Percentiles rank a stretch among this genome's conserved stretches.
Evolutionary conservation across 2,113 vertebrate species (phyloP).

Genomic region (Pycnonotus jocosus): DNA sequence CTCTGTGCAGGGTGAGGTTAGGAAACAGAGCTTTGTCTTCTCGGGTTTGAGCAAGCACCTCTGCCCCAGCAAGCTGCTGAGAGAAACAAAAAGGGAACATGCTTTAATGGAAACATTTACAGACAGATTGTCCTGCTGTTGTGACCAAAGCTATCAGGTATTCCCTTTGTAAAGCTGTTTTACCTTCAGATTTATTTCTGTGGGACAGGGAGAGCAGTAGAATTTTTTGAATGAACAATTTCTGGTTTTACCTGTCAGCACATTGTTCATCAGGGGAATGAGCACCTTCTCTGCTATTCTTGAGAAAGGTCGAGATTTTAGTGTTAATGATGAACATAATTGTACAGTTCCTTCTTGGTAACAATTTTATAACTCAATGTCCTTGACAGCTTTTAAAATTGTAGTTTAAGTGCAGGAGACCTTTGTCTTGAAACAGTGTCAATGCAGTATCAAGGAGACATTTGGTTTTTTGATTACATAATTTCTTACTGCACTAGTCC

Average conservation of each 20-base stretch:
- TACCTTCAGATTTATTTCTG: neutral
- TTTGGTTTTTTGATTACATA: neutral
- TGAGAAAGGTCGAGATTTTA: neutral
- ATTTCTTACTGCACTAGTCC: neutral
- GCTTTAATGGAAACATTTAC: neutral
- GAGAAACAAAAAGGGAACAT: neutral
- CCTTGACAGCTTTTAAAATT: neutral
- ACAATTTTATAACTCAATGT: neutral
- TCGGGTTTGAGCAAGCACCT: slow-evolving; percentile 3
- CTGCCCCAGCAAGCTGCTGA: slow-evolving; percentile 44
- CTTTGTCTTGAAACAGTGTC: neutral
- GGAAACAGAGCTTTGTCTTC: neutral
- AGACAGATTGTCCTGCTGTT: neutral
- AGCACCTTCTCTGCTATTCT: neutral
- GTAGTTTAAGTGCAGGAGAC: neutral
- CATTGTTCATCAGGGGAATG: neutral
- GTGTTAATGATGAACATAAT: neutral
- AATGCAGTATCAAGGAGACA: neutral
- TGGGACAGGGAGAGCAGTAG: neutral
- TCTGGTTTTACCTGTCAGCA: neutral
- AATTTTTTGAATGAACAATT: neutral
- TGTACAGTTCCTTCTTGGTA: neutral
- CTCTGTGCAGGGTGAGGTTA: neutral
- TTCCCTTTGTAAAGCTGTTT: neutral
- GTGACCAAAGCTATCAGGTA: neutral